Percentiles rank a stretch among this genome's conserved stretches.
Evolutionary conservation across 2,797 vertebrate genomes (phyloP).

Genomic region (Pelobates cultripes): DNA sequence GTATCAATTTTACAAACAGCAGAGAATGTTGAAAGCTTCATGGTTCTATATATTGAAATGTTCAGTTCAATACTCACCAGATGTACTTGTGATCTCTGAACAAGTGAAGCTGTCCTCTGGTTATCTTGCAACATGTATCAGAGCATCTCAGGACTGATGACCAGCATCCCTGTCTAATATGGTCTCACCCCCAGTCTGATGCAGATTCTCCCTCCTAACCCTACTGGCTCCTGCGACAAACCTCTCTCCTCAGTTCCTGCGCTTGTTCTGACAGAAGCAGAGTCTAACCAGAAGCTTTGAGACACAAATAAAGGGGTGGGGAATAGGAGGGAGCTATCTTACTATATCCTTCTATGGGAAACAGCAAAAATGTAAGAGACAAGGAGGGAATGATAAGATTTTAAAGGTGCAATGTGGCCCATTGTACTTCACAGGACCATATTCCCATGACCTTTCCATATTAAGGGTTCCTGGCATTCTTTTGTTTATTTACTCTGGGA

Average conservation of each 20-base stretch:
- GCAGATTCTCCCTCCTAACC: constrained; percentile 9
- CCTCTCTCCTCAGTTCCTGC: constrained; percentile 1
- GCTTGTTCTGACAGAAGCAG: constrained; percentile 41
- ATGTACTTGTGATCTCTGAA: not conserved
- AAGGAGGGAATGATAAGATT: constrained; percentile 32
- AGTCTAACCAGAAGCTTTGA: constrained; percentile 46
- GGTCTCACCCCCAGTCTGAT: not conserved
- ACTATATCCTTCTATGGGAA: constrained; percentile 69
- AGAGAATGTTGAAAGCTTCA: not conserved
- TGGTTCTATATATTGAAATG: not conserved
- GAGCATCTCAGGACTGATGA: not conserved
- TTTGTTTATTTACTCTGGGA: not conserved
- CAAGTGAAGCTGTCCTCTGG: not conserved
- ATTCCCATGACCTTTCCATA: not conserved
- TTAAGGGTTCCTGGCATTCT: not conserved
- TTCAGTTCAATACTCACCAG: constrained; percentile 34
- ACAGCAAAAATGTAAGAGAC: constrained; percentile 52
- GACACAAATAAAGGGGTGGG: constrained; percentile 31
- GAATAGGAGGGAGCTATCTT: constrained; percentile 54
- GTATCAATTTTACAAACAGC: not conserved
- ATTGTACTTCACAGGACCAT: not conserved
- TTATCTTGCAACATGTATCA: not conserved
- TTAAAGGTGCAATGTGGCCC: constrained; percentile 32
- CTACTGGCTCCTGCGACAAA: constrained; percentile 9
- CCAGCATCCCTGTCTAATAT: not conserved